Percentiles rank a stretch among this genome's conserved stretches.
These are phyloP conservation scores for Arctocebus calabarensis DNA, from an alignment of 2,797 vertebrate species.

Conservation along the genomic window DNA sequence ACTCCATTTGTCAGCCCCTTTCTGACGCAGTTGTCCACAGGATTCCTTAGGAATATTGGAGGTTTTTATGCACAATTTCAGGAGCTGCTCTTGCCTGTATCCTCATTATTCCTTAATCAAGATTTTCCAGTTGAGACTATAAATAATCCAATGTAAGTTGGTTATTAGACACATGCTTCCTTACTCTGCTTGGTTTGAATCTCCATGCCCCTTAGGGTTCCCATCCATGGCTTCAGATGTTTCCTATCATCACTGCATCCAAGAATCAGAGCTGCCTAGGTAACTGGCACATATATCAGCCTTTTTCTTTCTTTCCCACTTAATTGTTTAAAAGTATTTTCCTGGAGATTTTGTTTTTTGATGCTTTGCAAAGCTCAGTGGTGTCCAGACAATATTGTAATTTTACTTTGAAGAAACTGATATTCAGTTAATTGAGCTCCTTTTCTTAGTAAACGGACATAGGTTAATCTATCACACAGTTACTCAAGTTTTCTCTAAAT, in stretches of 20 bases:
- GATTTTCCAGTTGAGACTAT: constrained; percentile 11
- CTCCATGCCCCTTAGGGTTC: neutral
- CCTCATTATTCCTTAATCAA: constrained; percentile 58
- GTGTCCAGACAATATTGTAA: neutral
- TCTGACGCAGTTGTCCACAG: neutral
- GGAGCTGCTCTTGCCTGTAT: neutral
- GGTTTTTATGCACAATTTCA: constrained; percentile 53
- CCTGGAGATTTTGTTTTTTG: neutral
- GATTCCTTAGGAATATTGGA: constrained; percentile 56
- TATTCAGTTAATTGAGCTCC: constrained; percentile 24
- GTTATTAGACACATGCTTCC: neutral
- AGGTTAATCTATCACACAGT: neutral
- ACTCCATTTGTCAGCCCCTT: constrained; percentile 65
- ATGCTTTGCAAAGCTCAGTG: constrained; percentile 45
- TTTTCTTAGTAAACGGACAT: neutral
- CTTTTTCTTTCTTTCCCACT: constrained; percentile 12
- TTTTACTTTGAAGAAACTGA: neutral
- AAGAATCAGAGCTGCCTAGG: neutral
- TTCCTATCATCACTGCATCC: neutral
- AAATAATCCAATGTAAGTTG: neutral
- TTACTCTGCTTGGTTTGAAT: neutral
- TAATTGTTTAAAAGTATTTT: constrained; percentile 55
- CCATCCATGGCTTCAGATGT: neutral
- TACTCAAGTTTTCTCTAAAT: neutral
- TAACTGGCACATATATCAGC: neutral